Conservation (phyloP, 1,140 invertebrate species). For the Meloidogyne exigua region DNA sequence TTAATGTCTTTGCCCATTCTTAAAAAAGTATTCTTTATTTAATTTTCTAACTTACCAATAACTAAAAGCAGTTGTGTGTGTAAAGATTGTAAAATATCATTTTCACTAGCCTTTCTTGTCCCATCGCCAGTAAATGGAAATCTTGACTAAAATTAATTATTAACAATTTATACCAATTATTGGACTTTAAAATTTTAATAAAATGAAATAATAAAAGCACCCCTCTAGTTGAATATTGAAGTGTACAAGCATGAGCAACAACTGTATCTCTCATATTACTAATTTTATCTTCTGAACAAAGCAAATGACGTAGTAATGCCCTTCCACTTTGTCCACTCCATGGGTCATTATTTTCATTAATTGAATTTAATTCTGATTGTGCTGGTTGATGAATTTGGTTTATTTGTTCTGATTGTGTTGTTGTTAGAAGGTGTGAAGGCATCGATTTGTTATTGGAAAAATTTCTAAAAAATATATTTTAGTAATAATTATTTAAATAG, state of each 20-base stretch:
- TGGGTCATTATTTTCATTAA: slow-evolving; percentile 24
- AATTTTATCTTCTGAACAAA: slow-evolving; percentile 58
- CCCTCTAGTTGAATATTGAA: slow-evolving; percentile 54
- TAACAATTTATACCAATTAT: too few relatives aligned
- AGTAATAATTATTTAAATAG: too few relatives aligned
- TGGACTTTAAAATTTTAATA: not conserved
- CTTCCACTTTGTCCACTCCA: slow-evolving; percentile 39
- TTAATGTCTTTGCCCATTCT: slow-evolving; percentile 61
- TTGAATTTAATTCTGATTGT: not conserved
- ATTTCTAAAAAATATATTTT: not conserved
- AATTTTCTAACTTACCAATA: slow-evolving; percentile 33
- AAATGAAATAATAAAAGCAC: slow-evolving; percentile 31
- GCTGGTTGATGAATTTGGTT: not conserved
- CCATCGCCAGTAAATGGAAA: slow-evolving; percentile 33
- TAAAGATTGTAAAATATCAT: slow-evolving; percentile 61
- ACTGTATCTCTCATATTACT: slow-evolving; percentile 57
- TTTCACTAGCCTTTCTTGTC: slow-evolving; percentile 50
- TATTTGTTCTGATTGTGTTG: not conserved
- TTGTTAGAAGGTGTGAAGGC: not conserved
- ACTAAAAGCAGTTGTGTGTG: slow-evolving; percentile 61
- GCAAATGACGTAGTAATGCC: slow-evolving; percentile 45
- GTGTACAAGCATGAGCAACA: slow-evolving; percentile 57
- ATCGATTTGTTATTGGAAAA: not conserved
- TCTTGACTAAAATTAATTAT: slow-evolving; percentile 6
- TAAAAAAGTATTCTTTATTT: not conserved